Conservation (phyloP, 2,888 invertebrate genomes). For the Lasioglossum villosulum region DNA sequence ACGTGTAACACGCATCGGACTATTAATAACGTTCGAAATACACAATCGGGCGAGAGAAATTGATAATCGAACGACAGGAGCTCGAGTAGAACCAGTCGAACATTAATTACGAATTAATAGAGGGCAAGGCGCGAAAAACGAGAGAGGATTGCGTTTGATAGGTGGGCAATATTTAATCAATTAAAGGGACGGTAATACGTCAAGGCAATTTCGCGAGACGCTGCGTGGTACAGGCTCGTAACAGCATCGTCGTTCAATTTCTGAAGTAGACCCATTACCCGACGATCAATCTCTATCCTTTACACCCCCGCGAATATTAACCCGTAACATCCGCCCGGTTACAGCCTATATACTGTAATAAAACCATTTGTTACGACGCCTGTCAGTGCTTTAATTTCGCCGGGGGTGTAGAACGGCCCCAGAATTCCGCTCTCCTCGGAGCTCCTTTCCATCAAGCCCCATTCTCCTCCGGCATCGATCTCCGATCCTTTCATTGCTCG, state of each 20-base stretch:
- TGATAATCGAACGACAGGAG: neutral
- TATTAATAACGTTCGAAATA: neutral
- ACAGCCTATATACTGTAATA: conserved; percentile 26
- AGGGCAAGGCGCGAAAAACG: neutral
- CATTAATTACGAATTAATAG: neutral
- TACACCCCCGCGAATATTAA: conserved; percentile 19
- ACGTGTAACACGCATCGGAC: neutral
- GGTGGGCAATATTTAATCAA: neutral
- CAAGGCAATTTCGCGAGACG: conserved; percentile 2
- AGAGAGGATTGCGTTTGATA: neutral
- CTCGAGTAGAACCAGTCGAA: neutral
- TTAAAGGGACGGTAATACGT: neutral
- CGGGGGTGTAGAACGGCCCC: conserved; percentile 1
- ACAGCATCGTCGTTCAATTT: conserved; percentile 19
- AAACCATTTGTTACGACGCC: conserved; percentile 37
- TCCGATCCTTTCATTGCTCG: conserved; percentile 8
- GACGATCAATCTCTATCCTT: conserved; percentile 27
- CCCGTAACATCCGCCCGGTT: conserved; percentile 22
- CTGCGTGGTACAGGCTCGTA: neutral
- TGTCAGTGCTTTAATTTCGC: conserved; percentile 29
- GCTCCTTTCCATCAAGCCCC: conserved; percentile 18
- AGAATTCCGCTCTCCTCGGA: neutral
- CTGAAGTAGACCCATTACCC: conserved; percentile 19
- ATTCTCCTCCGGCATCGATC: conserved; percentile 2
- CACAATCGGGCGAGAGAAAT: neutral